phyloP scores from a whole-genome alignment of 1,140 invertebrate species.

The Atta texana region DNA sequence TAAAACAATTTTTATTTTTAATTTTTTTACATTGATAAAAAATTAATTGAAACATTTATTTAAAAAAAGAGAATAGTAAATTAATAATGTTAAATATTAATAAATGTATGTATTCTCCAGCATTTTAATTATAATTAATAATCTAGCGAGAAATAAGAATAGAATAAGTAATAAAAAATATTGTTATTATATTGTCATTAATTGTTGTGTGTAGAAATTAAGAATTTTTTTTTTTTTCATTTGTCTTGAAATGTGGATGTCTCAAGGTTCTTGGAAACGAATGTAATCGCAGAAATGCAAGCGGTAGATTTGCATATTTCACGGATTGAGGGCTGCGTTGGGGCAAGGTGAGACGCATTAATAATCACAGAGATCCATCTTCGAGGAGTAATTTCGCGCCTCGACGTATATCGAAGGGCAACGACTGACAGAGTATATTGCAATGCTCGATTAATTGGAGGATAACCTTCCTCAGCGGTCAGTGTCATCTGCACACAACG shows the following conservation, averaged over 20 bases:
- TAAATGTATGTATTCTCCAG: too few species aligned
- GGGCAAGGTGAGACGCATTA: slow-evolving; percentile 43
- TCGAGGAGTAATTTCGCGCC: slow-evolving; percentile 64
- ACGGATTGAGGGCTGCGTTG: neutral
- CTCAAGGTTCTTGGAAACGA: slow-evolving; percentile 49
- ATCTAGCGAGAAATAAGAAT: too few species aligned
- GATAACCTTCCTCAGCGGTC: slow-evolving; percentile 75
- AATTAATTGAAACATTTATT: neutral
- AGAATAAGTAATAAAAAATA: neutral
- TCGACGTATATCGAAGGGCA: slow-evolving; percentile 68
- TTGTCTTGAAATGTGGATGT: neutral
- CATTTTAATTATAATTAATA: too few species aligned
- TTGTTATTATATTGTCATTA: neutral
- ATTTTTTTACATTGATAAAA: neutral
- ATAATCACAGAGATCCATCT: slow-evolving; percentile 62
- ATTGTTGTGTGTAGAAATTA: neutral
- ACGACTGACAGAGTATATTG: slow-evolving; percentile 69
- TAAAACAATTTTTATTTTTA: neutral
- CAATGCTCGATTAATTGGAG: slow-evolving; percentile 76
- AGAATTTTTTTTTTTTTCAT: neutral
- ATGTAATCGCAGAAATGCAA: slow-evolving; percentile 64
- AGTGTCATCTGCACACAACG: slow-evolving; percentile 74
- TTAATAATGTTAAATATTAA: neutral
- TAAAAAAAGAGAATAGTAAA: neutral
- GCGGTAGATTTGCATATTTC: slow-evolving; percentile 25